Percentiles rank a stretch among this genome's conserved stretches.
phyloP scores from a whole-genome alignment of 2,113 vertebrate genomes.

The Plecturocebus donacophilus region DNA sequence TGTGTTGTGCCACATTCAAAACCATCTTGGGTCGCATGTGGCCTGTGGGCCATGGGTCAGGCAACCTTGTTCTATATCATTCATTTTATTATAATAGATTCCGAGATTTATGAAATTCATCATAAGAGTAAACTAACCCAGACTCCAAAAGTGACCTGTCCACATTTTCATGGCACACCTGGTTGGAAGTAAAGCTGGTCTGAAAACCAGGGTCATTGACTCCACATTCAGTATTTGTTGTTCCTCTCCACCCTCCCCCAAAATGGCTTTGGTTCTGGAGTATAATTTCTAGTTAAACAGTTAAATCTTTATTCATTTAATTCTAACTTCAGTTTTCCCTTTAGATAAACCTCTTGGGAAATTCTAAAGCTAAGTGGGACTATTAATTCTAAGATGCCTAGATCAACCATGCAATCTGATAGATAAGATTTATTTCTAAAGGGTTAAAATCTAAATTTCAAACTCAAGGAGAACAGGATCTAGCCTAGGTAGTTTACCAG shows the following conservation, averaged over 20 bases:
- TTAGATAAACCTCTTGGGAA: neutral
- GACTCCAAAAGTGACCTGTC: neutral
- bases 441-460: conserved; percentile 3
- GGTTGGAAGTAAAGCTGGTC: neutral
- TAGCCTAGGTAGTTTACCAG: neutral
- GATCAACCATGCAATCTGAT: neutral
- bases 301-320: conserved; percentile 1
- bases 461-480: neutral
- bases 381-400: neutral
- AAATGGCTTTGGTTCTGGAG: neutral
- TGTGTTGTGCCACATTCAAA: too few species aligned
- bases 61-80: neutral
- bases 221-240: neutral
- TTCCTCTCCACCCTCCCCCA: neutral
- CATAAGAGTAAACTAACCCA: neutral
- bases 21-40: too few species aligned
- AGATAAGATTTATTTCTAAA: neutral
- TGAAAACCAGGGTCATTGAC: neutral
- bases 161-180: neutral
- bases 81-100: neutral
- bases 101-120: neutral
- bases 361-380: neutral
- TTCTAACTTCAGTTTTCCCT: neutral
- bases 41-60: too few species aligned
- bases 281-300: neutral